Percentiles rank a stretch among this genome's conserved stretches.
Conservation (phyloP, 2,113 vertebrate genomes). For the Macquaria ambigua region DNA sequence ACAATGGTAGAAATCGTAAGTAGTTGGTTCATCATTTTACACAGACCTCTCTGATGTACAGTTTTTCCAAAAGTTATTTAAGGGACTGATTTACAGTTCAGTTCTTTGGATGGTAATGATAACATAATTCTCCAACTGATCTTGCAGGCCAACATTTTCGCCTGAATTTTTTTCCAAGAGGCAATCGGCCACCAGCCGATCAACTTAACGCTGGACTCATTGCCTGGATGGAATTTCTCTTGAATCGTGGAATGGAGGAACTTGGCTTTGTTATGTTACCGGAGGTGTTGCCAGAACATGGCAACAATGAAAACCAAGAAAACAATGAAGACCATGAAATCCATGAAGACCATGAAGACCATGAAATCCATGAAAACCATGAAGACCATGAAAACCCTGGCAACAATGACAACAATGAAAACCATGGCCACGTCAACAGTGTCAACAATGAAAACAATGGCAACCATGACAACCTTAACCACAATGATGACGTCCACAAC, state of each 20-base stretch:
- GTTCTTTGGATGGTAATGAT: not conserved
- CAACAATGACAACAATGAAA: too few relatives aligned
- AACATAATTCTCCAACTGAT: not conserved
- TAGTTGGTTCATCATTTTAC: too few relatives aligned
- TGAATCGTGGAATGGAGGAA: accelerated
- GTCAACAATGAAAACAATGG: too few relatives aligned
- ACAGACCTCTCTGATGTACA: not conserved
- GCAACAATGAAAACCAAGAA: not conserved
- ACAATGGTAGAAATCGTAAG: constrained; percentile 21
- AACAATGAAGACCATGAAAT: too few relatives aligned
- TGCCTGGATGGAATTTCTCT: not conserved
- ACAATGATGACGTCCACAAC: not conserved
- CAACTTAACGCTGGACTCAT: not conserved
- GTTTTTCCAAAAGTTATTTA: not conserved
- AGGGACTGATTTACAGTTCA: not conserved
- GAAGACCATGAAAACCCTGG: not conserved
- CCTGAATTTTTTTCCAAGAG: not conserved
- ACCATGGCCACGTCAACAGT: not conserved
- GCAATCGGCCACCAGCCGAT: not conserved
- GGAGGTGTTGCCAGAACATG: not conserved
- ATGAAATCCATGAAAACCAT: too few relatives aligned
- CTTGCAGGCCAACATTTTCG: not conserved
- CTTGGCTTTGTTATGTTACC: accelerated
- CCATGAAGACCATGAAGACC: too few relatives aligned
- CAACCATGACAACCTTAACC: too few relatives aligned